These are phyloP conservation scores for Bradynema listronoti DNA, from an alignment of 1,140 invertebrate genomes.

Conservation along the genomic window DNA sequence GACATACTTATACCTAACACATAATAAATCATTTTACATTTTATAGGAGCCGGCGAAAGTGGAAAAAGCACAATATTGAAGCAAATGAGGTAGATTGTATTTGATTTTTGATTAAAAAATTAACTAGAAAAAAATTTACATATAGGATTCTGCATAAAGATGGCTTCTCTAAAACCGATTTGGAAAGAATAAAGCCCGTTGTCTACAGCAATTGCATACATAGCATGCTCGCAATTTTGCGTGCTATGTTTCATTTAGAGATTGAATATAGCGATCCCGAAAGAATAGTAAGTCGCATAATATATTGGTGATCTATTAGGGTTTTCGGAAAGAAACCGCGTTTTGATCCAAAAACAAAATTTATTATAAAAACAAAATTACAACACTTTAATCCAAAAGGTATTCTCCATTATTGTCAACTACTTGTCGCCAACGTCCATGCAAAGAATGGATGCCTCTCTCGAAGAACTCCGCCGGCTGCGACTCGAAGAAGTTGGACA, in stretches of 20 bases:
- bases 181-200: constrained; percentile 56
- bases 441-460: too few relatives aligned
- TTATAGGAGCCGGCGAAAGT: constrained; percentile 59
- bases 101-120: constrained; percentile 21
- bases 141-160: constrained; percentile 52
- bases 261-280: constrained; percentile 55
- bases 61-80: constrained; percentile 61
- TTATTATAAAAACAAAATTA: too few relatives aligned
- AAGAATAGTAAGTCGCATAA: constrained; percentile 50
- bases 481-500: too few relatives aligned
- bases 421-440: too few relatives aligned
- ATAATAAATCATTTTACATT: not conserved
- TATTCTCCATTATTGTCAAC: too few relatives aligned
- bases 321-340: too few relatives aligned
- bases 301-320: too few relatives aligned
- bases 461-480: too few relatives aligned
- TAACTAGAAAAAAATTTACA: not conserved
- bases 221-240: constrained; percentile 52
- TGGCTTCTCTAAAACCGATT: constrained; percentile 53
- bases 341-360: too few relatives aligned
- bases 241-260: constrained; percentile 57
- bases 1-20: not conserved
- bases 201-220: constrained; percentile 58
- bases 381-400: too few relatives aligned
- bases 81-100: constrained; percentile 57